phyloP scores from a whole-genome alignment of 2,113 vertebrate genomes.

The Sterna hirundo region DNA sequence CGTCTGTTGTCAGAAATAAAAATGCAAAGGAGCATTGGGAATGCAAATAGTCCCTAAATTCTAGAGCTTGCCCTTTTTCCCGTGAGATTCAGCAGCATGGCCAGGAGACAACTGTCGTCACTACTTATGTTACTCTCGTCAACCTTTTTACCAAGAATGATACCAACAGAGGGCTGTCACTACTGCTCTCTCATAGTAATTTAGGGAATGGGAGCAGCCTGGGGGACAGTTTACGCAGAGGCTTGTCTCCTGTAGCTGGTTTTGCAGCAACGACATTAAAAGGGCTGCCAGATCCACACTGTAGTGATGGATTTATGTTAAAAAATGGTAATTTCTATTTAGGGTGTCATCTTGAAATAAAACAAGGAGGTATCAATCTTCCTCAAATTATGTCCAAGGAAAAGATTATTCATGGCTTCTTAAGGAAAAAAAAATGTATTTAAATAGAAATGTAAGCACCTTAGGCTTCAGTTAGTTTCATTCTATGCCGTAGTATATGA shows the following conservation, averaged over 20 bases:
- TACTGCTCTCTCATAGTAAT: not conserved
- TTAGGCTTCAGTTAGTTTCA: not conserved
- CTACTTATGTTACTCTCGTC: not conserved
- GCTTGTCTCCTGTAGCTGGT: not conserved
- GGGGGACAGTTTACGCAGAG: not conserved
- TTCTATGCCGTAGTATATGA: not conserved
- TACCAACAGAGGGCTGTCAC: not conserved
- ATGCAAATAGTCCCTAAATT: not conserved
- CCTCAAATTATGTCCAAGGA: not conserved
- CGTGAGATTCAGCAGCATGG: not conserved
- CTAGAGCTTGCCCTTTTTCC: not conserved
- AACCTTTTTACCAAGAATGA: not conserved
- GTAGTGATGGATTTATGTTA: not conserved
- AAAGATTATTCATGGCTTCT: not conserved
- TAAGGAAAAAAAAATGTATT: not conserved
- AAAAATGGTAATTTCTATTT: not conserved
- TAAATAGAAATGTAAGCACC: not conserved
- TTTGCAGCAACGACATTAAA: not conserved
- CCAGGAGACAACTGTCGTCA: not conserved
- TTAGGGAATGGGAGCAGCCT: not conserved
- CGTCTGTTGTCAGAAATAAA: not conserved
- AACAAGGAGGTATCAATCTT: not conserved
- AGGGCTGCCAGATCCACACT: not conserved
- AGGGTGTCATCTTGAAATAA: not conserved
- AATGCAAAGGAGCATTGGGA: not conserved